phyloP scores from a whole-genome alignment of 92 coral and sea anemone species.

The Actinernus sp. region DNA sequence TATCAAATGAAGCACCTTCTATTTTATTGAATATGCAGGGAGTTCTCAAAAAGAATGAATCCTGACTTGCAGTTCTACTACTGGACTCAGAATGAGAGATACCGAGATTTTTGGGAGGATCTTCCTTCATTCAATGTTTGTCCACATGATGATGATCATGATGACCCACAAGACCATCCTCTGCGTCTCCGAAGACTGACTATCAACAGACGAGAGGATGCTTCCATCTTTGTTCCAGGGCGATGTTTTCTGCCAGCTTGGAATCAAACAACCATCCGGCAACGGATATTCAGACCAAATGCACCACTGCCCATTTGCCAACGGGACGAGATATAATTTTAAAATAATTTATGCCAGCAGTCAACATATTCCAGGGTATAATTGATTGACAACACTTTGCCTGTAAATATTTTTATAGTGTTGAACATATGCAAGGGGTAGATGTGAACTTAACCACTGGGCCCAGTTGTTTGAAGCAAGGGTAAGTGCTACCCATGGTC shows the following conservation, averaged over 20 bases:
- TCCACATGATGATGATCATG: conserved; percentile 17
- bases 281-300: conserved; percentile 40
- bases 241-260: conserved; percentile 56
- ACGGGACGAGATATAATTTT: too few species aligned
- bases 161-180: conserved; percentile 49
- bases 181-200: conserved; percentile 44
- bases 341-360: too few species aligned
- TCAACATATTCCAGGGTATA: too few species aligned
- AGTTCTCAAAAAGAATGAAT: conserved; percentile 16
- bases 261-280: conserved; percentile 57
- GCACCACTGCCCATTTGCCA: conserved; percentile 31
- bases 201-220: conserved; percentile 50
- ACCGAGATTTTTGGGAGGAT: conserved; percentile 31
- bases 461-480: too few species aligned
- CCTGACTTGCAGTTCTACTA: conserved; percentile 20
- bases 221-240: conserved; percentile 44
- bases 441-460: too few species aligned
- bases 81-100: conserved; percentile 40
- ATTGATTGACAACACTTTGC: too few species aligned
- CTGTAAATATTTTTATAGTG: too few species aligned
- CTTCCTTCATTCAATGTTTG: conserved; percentile 38
- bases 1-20: too few species aligned
- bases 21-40: conserved; percentile 1
- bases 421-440: too few species aligned
- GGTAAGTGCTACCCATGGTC: too few species aligned